Conservation (phyloP, 2,888 invertebrate species). For the Noctua pronuba region DNA sequence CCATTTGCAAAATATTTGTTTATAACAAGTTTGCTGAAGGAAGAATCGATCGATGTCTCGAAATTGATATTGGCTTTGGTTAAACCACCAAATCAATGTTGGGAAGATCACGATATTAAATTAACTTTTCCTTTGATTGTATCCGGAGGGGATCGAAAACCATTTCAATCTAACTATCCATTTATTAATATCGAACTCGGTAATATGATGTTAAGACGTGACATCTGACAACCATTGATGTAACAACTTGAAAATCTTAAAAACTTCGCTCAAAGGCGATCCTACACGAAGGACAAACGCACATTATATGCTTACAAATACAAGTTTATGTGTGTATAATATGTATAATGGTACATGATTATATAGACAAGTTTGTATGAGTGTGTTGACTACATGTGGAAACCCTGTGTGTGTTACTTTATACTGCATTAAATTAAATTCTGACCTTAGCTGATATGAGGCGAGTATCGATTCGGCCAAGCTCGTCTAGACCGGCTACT, state of each 20-base stretch:
- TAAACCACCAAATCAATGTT: neutral
- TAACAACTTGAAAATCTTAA: neutral
- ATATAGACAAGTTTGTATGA: slow-evolving; percentile 20
- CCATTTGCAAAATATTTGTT: slow-evolving; percentile 4
- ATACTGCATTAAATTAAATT: slow-evolving; percentile 53
- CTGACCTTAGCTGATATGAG: slow-evolving; percentile 48
- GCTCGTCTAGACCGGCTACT: slow-evolving; percentile 34
- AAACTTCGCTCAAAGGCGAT: slow-evolving; percentile 20
- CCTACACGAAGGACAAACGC: neutral
- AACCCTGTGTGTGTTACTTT: slow-evolving; percentile 19
- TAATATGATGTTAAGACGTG: neutral
- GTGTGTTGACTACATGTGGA: neutral
- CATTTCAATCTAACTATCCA: neutral
- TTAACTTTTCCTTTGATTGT: neutral
- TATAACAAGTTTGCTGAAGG: neutral
- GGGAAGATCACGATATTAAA: neutral
- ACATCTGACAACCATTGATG: neutral
- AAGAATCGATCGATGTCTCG: slow-evolving; percentile 16
- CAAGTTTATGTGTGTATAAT: neutral
- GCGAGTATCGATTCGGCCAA: slow-evolving; percentile 55
- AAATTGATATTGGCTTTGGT: slow-evolving; percentile 4
- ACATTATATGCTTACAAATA: slow-evolving; percentile 3
- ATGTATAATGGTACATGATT: neutral
- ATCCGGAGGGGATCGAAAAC: neutral
- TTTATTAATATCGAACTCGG: neutral